Percentiles rank a stretch among this genome's conserved stretches.
Conservation (phyloP, 2,113 vertebrate genomes). For the Fukomys damarensis region DNA sequence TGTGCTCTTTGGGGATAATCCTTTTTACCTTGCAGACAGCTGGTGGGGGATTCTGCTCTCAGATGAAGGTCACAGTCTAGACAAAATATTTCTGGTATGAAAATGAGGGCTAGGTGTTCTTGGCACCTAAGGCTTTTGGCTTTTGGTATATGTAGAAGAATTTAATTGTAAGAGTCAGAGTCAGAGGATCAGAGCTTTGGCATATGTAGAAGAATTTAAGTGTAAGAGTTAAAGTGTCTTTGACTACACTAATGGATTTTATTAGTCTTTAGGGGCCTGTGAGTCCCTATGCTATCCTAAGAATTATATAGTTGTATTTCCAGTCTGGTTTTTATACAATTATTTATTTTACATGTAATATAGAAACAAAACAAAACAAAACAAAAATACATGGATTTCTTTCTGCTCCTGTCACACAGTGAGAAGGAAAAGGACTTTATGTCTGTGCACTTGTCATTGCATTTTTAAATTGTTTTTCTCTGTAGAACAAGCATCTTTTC, state of each 20-base stretch:
- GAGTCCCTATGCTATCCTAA: background rate
- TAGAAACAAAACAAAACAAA: background rate
- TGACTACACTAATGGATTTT: background rate
- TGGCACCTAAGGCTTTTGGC: background rate
- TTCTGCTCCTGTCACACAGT: background rate
- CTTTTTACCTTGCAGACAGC: background rate
- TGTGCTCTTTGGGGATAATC: background rate
- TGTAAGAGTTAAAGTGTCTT: background rate
- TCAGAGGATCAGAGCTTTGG: background rate
- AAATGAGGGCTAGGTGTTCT: background rate
- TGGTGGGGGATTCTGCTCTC: slow-evolving; percentile 9
- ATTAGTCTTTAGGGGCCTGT: background rate
- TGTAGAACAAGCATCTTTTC: background rate
- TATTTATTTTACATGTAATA: slow-evolving; percentile 9
- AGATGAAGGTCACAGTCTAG: slow-evolving; percentile 8
- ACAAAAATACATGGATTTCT: background rate
- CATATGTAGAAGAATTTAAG: background rate
- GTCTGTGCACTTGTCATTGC: background rate
- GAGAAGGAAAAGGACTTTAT: background rate
- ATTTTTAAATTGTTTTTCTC: background rate
- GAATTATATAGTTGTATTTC: background rate
- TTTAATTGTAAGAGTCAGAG: background rate
- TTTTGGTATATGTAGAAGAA: background rate
- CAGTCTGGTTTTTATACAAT: background rate
- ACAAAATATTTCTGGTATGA: background rate